Evolutionary conservation across 2,113 vertebrate species (phyloP).

Genomic region (Prionailurus viverrinus): DNA sequence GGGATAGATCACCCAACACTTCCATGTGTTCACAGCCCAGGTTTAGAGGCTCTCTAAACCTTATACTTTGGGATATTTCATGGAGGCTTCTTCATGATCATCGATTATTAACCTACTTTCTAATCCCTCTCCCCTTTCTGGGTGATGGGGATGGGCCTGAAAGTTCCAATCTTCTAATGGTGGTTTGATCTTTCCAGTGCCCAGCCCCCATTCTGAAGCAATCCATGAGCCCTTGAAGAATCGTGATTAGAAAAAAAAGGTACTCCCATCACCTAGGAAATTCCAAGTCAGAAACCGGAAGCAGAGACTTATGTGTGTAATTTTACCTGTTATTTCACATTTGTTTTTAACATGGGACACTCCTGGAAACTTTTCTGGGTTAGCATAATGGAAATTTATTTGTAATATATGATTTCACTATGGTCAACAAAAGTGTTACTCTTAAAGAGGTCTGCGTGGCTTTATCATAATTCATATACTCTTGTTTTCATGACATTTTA

Average conservation of each 20-base stretch:
- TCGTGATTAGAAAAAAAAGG: not conserved
- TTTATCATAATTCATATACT: not conserved
- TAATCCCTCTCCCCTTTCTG: too few relatives aligned
- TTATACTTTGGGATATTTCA: not conserved
- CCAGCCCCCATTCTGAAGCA: not conserved
- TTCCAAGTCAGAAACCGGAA: not conserved
- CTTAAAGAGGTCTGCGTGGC: not conserved
- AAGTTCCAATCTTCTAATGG: not conserved
- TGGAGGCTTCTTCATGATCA: not conserved
- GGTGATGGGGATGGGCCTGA: not conserved
- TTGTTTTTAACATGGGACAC: not conserved
- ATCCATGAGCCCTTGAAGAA: not conserved
- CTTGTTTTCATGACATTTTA: not conserved
- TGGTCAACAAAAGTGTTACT: not conserved
- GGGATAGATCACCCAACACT: accelerated
- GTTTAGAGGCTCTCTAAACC: not conserved
- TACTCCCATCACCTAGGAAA: not conserved
- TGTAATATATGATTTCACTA: not conserved
- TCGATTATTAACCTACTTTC: not conserved
- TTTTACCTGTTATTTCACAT: not conserved
- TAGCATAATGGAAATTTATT: not conserved
- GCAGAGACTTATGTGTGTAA: not conserved
- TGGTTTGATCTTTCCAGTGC: not conserved
- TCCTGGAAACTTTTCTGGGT: not conserved
- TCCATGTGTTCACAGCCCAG: not conserved